Conservation (phyloP, 2,888 invertebrate species). For the Idaea biselata region DNA sequence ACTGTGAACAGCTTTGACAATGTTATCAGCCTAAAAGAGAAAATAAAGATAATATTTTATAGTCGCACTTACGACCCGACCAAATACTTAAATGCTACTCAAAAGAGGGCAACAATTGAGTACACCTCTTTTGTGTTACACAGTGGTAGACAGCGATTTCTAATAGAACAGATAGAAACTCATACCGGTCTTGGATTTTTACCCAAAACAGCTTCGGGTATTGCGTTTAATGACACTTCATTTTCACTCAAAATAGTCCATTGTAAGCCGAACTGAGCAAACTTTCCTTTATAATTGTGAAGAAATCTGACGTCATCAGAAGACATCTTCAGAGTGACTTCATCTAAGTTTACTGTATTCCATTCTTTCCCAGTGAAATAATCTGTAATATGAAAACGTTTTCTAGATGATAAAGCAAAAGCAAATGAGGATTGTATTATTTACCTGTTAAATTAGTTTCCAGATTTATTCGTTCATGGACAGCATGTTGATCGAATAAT, state of each 20-base stretch:
- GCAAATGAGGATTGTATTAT: not conserved
- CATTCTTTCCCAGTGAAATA: constrained; percentile 65
- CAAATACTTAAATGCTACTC: not conserved
- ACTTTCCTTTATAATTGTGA: constrained; percentile 74
- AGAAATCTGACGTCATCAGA: constrained; percentile 77
- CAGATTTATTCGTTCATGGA: constrained; percentile 90
- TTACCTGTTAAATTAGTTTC: constrained; percentile 84
- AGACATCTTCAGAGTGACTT: constrained; percentile 49
- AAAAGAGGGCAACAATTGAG: not conserved
- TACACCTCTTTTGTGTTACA: not conserved
- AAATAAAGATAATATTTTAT: not conserved
- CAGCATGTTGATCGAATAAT: constrained; percentile 93
- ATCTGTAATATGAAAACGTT: constrained; percentile 48
- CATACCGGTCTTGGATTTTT: constrained; percentile 78
- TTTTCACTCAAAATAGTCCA: constrained; percentile 63
- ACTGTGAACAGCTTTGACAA: constrained; percentile 66
- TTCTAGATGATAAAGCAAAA: not conserved
- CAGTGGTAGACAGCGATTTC: not conserved
- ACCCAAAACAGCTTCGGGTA: constrained; percentile 83
- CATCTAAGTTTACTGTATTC: constrained; percentile 51
- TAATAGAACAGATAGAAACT: not conserved
- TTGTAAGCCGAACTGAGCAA: constrained; percentile 81
- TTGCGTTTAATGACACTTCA: constrained; percentile 68
- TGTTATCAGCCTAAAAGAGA: constrained; percentile 52
- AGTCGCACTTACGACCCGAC: not conserved